Evolutionary conservation across 2,113 vertebrate species (phyloP), one percentile per base, ranked within the genome.

Genomic region (Hyperopisus bebe): DNA sequence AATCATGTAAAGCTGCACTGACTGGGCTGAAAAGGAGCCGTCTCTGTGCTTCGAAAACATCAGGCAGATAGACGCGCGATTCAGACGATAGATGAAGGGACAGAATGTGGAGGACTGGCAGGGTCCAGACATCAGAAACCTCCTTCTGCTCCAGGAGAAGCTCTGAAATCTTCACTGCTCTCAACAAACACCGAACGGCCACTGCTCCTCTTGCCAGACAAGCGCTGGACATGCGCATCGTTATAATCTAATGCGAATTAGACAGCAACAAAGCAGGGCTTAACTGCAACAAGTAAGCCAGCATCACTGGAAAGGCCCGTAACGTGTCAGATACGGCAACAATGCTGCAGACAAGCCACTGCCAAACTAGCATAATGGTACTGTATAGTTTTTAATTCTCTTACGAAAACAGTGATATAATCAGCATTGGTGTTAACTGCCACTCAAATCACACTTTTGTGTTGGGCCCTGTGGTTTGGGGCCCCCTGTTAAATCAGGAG

Each of bases 1-100:
- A 97, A 96, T 94, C 97, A 96, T 96, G 96, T 97, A 96, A 96
- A 97, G 97, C 95, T 95, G 94, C 95, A 94, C 92, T 94, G 96
- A 93, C 92, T 91, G 93, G 95, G 93, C 96, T 93, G 97, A 97
- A 97, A 97, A 95, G 96, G 98, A 74, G 66, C 27, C n/a, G 94
- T 97, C 96, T 96, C 55, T 8, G 21, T 58, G 55, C 96, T 97
- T 97, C 96, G 96, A 93, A 95, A 95, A 92, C 94, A 74, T 92
- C 89, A 94, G 94, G 96, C 94, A 91, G 82, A 62, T 92, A 93
- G 94, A 94, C 94, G 93, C 94, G 94, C 95, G 94, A 66, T 35
- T 90, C 70, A 48, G 55, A 86, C 35, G 80, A 87, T 86, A 87
- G 70, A 90, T 90, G 84, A 94, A 90, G 90, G 90, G 88, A 93